Evolutionary conservation across 2,113 vertebrate genomes (phyloP), one percentile per base, ranked within the genome.

Genomic region (Apeltes quadracus): DNA sequence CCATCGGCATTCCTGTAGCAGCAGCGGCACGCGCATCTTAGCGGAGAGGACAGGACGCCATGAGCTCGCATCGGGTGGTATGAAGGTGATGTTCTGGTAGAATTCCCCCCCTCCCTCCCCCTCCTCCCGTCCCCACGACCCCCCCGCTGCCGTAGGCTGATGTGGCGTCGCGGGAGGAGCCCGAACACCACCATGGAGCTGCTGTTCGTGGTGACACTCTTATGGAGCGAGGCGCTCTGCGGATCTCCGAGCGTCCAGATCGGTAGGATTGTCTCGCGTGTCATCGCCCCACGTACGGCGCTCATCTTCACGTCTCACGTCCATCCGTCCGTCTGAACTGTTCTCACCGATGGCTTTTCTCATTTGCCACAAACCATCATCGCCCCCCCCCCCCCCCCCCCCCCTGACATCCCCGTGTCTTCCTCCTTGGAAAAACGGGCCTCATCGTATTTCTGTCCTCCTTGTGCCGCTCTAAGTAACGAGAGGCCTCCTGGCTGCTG

Each of bases 191-290:
- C 64, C 66, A 90, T 89, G 89, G 82, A 87, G 82, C 85, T 89
- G 73, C 89, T 87, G 56, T 64, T 89, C 18, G 59, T 82, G 76
- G 10, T 85, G 39, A 51, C 80, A 7, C 61, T 90, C 29, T 38
- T 83, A 2, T 84, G 82, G 74, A 76, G 80, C 69, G 64, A 72
- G 70, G 76, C 76, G 58, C 46, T 78, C 48, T 86, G 85, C 71
- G 89, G 87, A 44, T 85, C 89, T 66, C 89, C 89, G 44, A 89
- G 89, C 80, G 87, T 90, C 66, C 89, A 90, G 57, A 90, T 90
- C 72, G 89, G 89, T 90, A 87, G n/a, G 81, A 13, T 22, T 63
- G 51, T 16, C 27, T 14, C 25, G 53, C 62, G 34, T 67, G 36
- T 68, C 46, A 18, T 63, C 29, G 6, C 20, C 5, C 12, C 57